Percentiles rank a stretch among this genome's conserved stretches.
These are phyloP conservation scores for Oxyura jamaicensis DNA, from an alignment of 2,113 vertebrate genomes.

Conservation along the genomic window DNA sequence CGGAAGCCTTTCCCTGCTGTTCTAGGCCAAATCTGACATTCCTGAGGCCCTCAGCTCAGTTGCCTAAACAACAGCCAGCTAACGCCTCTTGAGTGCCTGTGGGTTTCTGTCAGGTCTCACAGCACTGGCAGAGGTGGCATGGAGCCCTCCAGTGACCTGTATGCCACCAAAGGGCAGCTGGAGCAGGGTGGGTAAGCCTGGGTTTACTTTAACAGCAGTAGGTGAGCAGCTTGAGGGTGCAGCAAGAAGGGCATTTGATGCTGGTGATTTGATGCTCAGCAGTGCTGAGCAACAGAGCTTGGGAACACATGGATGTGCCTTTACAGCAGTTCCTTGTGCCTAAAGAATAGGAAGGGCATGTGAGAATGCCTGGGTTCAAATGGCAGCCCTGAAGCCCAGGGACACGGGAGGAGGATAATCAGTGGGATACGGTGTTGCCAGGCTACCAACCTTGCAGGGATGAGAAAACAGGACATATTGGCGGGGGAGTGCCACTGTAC, in stretches of 20 bases:
- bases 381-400: neutral
- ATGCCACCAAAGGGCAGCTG: neutral
- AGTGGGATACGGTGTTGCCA: neutral
- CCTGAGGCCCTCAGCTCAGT: neutral
- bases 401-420: neutral
- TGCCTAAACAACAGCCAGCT: neutral
- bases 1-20: neutral
- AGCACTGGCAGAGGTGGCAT: neutral
- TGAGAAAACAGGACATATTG: constrained; percentile 2
- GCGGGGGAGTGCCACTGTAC: accelerated
- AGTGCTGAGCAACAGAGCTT: neutral
- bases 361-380: neutral
- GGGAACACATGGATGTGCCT: neutral
- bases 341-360: neutral
- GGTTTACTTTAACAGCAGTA: neutral
- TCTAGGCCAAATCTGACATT: neutral
- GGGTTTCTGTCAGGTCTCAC: neutral
- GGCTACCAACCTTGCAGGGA: neutral
- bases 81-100: neutral
- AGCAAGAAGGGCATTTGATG: neutral
- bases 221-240: neutral
- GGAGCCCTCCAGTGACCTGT: accelerated
- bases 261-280: too few relatives aligned
- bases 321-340: neutral
- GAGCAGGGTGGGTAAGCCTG: accelerated